A percentile compares a stretch with the other conserved stretches of the same genome.
Evolutionary conservation across 2,113 vertebrate species (phyloP).

Genomic region (Pelodiscus sinensis): DNA sequence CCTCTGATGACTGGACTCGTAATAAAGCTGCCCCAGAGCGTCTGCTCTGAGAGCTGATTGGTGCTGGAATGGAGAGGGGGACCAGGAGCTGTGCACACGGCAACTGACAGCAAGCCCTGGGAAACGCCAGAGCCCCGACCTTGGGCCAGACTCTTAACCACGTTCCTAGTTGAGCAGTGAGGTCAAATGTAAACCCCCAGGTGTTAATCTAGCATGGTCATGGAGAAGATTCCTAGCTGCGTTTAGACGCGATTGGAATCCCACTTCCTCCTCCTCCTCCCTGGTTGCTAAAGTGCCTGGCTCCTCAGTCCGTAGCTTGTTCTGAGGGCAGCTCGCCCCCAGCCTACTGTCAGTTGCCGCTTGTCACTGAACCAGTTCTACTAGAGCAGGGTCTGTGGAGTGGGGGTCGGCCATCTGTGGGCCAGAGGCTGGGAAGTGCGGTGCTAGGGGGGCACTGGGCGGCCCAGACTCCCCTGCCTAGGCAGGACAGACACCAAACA

Average conservation of each 20-base stretch:
- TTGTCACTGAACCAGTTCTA: neutral
- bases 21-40: slow-evolving; percentile 79
- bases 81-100: neutral
- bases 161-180: neutral
- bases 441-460: neutral
- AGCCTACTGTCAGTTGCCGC: neutral
- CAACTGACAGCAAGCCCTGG: neutral
- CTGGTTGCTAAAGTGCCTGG: neutral
- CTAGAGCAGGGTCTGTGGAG: neutral
- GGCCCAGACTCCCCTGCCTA: neutral
- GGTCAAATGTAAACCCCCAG: neutral
- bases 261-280: neutral
- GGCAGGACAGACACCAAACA: neutral
- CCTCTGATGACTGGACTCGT: slow-evolving; percentile 70
- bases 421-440: neutral
- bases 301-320: neutral
- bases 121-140: neutral
- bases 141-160: neutral
- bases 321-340: too few species aligned
- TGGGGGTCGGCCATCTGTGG: too few species aligned
- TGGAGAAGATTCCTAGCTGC: neutral
- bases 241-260: neutral
- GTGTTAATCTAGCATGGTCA: too few species aligned
- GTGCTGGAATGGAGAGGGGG: neutral
- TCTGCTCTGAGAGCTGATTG: slow-evolving; percentile 51